Base-by-base conservation (phyloP, 2,888 invertebrate genomes). In the Hypolimnas misippus region DNA sequence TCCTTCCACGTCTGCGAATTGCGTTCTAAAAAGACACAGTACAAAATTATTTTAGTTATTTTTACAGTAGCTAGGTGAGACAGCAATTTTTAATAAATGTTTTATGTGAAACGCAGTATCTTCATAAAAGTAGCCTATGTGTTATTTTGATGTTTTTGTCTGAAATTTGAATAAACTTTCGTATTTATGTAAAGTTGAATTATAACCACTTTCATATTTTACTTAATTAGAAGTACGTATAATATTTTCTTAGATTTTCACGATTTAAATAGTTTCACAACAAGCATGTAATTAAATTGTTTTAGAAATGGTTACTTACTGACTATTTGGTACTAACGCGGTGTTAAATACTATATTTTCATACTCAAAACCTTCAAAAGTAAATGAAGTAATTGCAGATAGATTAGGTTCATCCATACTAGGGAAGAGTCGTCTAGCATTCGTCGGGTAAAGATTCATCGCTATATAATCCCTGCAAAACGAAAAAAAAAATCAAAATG, bases 371-470 rank as follows among this genome's bases (percentile, higher is more conserved):
- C 79, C 77, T 42, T 83, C 83, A 44, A 93, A 85, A 0, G 81
- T 85, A 29, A 93, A 86, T 0, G 75, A 73, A 19, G 93, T 88
- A 0, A 68, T 76, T 0, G 93, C 80, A 7, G 82, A 74, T 62
- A 82, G 85, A 0, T 81, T 78, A 0, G 92, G 95, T 68, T 95
- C 95, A 68, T 96, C 96, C 73, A 95, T 93, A 73, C 95, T 95
- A 0, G 96, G 96, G 74, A 96, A 96, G 3, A 95, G 95, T 50
- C 92, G 84, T 57, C 95, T 88, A 7, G 95, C 95, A 59, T 93
- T 79, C 0, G 93, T 93, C 0, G 94, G 93, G 73, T 94, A 86
- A 62, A 95, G 90, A 66, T 95, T 94, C 73, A 95, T 95, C 0
- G 93, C 92, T 14, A 93, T 78, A 76, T 93, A 93, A 12, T 87